phyloP scores from a whole-genome alignment of 2,888 invertebrate species.

The Lymantria dispar region DNA sequence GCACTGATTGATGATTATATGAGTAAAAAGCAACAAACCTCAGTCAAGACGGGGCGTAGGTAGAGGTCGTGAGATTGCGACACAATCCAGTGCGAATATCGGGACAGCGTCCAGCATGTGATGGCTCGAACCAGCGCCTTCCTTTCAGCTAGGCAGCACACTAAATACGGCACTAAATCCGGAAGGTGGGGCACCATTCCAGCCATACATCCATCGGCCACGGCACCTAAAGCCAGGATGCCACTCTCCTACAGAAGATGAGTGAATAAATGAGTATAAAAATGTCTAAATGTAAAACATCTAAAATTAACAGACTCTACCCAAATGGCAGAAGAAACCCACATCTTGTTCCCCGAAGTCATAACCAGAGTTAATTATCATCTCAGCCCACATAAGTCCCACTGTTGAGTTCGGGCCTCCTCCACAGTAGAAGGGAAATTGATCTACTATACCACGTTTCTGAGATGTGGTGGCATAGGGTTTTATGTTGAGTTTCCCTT shows the following conservation, averaged over 20 bases:
- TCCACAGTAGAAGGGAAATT: no score
- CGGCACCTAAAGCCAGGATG: conserved; percentile 96
- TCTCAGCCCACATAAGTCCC: no score
- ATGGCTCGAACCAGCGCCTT: conserved; percentile 98
- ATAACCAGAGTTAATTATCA: no score
- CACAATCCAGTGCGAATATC: conserved; percentile 99
- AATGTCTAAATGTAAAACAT: background rate
- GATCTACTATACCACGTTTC: no score
- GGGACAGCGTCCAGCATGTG: conserved; percentile 99
- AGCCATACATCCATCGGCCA: conserved; percentile 95
- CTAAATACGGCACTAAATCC: conserved; percentile 97
- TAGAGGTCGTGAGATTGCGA: conserved; percentile 96
- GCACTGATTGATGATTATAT: no score
- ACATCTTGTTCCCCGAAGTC: no score
- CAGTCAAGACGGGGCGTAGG: conserved; percentile 96
- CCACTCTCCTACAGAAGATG: conserved; percentile 86
- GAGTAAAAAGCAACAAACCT: conserved; percentile 72
- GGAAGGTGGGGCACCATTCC: conserved; percentile 98
- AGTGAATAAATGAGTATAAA: background rate
- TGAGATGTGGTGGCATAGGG: no score
- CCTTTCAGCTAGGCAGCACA: conserved; percentile 95
- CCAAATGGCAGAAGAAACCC: no score
- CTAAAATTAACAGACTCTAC: no score
- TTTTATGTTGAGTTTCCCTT: no score
- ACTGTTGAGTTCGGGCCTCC: no score